phyloP scores from a whole-genome alignment of 2,113 vertebrate genomes.

The Egretta garzetta region DNA sequence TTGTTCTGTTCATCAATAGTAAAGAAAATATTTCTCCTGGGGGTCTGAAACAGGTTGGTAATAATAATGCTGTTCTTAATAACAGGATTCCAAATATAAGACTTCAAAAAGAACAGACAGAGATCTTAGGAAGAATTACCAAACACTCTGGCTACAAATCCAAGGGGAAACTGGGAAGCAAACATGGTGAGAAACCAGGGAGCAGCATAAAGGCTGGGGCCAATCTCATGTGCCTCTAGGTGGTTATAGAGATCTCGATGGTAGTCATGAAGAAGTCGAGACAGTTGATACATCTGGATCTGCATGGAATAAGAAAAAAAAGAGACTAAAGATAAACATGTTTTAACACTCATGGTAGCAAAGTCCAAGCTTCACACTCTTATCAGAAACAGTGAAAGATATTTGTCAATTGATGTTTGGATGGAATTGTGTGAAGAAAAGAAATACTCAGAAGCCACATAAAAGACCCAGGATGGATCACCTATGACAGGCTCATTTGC shows the following conservation, averaged over 20 bases:
- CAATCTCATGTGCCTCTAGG: constrained; percentile 82
- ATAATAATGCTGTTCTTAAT: background rate
- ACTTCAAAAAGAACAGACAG: background rate
- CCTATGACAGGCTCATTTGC: background rate
- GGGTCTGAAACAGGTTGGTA: background rate
- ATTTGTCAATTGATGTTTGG: background rate
- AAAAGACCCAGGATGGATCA: background rate
- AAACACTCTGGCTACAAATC: constrained; percentile 85
- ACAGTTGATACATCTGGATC: constrained; percentile 88
- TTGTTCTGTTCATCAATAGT: background rate
- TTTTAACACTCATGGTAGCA: background rate
- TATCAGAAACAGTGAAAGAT: background rate
- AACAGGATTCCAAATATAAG: background rate
- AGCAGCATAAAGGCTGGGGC: constrained; percentile 84
- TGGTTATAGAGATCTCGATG: constrained; percentile 83
- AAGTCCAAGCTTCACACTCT: background rate
- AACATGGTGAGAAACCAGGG: constrained; percentile 87
- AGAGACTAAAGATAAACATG: background rate
- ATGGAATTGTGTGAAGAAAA: background rate
- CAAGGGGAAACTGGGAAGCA: constrained; percentile 83
- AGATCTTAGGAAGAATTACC: constrained; percentile 67
- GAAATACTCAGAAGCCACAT: background rate
- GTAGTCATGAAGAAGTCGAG: constrained; percentile 83
- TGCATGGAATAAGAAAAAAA: constrained; percentile 19
- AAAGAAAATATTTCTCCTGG: background rate